These are phyloP conservation scores for Ostrea denselamellosa DNA, from an alignment of 1,140 invertebrate species.

Conservation along the genomic window DNA sequence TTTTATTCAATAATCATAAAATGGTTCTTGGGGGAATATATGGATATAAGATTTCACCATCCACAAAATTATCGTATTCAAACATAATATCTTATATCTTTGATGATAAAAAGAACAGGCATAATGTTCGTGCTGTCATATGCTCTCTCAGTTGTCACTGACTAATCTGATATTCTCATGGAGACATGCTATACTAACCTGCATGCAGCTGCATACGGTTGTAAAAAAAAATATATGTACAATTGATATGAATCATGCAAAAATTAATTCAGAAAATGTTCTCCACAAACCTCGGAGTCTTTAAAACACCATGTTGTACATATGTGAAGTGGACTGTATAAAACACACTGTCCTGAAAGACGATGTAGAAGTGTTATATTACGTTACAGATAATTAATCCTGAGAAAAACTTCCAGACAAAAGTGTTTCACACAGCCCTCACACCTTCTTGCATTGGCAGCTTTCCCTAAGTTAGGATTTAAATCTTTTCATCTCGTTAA, in stretches of 20 bases:
- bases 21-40: too few relatives aligned
- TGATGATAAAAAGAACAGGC: background rate
- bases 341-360: background rate
- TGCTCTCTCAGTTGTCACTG: background rate
- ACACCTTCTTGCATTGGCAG: background rate
- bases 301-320: background rate
- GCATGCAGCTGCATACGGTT: background rate
- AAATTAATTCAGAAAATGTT: background rate
- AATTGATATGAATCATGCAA: background rate
- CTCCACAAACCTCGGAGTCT: background rate
- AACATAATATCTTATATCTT: background rate
- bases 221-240: background rate
- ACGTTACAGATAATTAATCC: background rate
- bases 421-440: background rate
- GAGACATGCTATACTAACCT: background rate
- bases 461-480: background rate
- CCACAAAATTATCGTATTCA: too few relatives aligned
- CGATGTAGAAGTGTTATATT: background rate
- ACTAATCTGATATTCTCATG: background rate
- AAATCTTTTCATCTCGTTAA: conserved; percentile 18
- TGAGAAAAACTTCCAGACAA: background rate
- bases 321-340: background rate
- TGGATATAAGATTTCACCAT: too few relatives aligned
- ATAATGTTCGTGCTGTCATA: background rate
- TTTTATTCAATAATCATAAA: too few relatives aligned